These are phyloP conservation scores for Macrophya alboannulata DNA, from an alignment of 2,888 invertebrate genomes.

Conservation along the genomic window DNA sequence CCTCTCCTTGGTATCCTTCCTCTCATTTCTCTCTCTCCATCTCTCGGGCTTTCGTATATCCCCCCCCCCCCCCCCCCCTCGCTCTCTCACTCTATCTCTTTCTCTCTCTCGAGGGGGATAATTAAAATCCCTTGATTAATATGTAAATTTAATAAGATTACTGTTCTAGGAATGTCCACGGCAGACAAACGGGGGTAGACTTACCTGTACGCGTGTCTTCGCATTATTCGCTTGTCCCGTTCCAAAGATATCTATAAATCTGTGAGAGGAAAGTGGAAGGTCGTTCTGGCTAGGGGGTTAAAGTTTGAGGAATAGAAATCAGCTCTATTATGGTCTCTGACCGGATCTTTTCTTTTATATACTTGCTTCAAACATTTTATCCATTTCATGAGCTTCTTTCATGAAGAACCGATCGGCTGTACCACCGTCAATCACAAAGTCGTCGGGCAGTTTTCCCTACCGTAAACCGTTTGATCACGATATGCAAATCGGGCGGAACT, in stretches of 20 bases:
- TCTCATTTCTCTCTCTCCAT: conserved; percentile 58
- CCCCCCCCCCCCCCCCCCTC: no score
- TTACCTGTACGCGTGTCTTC: conserved; percentile 37
- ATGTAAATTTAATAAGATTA: conserved; percentile 99
- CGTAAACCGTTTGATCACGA: conserved; percentile 49
- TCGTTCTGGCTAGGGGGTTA: neutral
- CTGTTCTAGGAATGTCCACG: conserved; percentile 92
- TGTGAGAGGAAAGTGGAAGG: neutral
- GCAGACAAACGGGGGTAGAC: conserved; percentile 72
- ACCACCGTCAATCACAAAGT: conserved; percentile 13
- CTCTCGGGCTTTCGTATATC: conserved; percentile 48
- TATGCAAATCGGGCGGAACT: conserved; percentile 46
- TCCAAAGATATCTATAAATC: neutral
- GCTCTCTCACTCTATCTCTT: no score
- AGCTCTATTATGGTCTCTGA: neutral
- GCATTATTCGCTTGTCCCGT: conserved; percentile 15
- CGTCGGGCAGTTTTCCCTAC: conserved; percentile 6
- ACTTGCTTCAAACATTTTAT: neutral
- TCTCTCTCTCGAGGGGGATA: conserved; percentile 85
- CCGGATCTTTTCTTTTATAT: neutral
- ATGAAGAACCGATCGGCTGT: neutral
- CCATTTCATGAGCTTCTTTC: neutral
- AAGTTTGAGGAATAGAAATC: neutral
- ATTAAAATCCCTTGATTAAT: conserved; percentile 99
- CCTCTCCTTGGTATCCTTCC: conserved; percentile 59